Percentiles rank a stretch among this genome's conserved stretches.
phyloP scores from a whole-genome alignment of 1,140 invertebrate genomes.

The Eriosoma lanigerum region DNA sequence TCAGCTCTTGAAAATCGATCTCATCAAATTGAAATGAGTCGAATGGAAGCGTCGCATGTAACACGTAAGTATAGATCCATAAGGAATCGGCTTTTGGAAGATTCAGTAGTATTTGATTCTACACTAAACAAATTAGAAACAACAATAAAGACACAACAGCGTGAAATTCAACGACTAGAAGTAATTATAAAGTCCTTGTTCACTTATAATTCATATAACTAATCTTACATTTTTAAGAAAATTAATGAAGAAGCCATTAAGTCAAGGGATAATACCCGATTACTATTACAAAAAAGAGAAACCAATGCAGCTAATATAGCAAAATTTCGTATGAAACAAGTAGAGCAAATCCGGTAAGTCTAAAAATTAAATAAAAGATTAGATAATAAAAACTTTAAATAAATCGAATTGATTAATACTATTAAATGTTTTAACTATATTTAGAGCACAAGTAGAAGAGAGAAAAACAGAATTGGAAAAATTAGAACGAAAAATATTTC shows the following conservation, averaged over 20 bases:
- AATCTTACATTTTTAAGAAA: slow-evolving; percentile 58
- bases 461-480: slow-evolving; percentile 60
- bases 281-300: slow-evolving; percentile 68
- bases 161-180: slow-evolving; percentile 71
- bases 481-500: slow-evolving; percentile 55
- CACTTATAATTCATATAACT: background rate
- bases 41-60: slow-evolving; percentile 76
- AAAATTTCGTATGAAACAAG: slow-evolving; percentile 66
- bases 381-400: too few relatives aligned
- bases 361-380: background rate
- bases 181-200: slow-evolving; percentile 56
- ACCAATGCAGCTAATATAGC: slow-evolving; percentile 66
- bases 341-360: slow-evolving; percentile 61
- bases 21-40: slow-evolving; percentile 74
- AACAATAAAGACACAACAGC: slow-evolving; percentile 66
- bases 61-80: slow-evolving; percentile 75
- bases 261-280: slow-evolving; percentile 68
- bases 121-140: slow-evolving; percentile 69
- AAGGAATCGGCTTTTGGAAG: slow-evolving; percentile 54
- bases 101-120: slow-evolving; percentile 66
- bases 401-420: too few relatives aligned
- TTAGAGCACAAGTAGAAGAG: slow-evolving; percentile 67
- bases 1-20: slow-evolving; percentile 74
- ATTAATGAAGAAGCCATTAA: slow-evolving; percentile 70
- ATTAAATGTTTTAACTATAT: background rate